Base-by-base conservation (phyloP, 1,140 invertebrate species). In the Akabosia matsudoensis region DNA sequence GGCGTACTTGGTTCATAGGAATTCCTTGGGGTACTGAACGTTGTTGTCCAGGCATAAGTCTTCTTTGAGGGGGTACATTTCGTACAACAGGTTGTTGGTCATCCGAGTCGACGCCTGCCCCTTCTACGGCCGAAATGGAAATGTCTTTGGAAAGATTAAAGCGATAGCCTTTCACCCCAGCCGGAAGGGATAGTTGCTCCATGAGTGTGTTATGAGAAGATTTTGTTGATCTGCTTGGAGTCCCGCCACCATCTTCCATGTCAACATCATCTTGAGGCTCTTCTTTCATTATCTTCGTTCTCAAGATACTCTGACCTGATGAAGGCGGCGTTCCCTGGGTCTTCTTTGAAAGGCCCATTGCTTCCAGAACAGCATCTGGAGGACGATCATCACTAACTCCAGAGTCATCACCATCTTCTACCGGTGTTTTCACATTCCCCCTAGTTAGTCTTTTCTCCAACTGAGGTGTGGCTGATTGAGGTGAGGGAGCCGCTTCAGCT, bases 81-180 rank as follows among this genome's bases (percentile, higher is more conserved):
- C 61, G 10, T 31, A 1, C 10, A 7, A 30, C 3, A 13, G 3
- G 7, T 67, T 67, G 1, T 30, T 67, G 26, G 24, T 67, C 61
- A 61, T 67, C 7, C 10, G 4, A 7, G 30, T 67, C 61, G 26
- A 70, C 74, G 26, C 74, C 76, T 14, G 14, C 61, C 3, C 61
- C 61, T 13, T 67, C 61, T 26, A 81, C 74, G 1, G 80, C 78
- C 1, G 80, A 81, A 18, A 81, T 81, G n/a, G 80, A 81, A 79
- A 81, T 81, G 52, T 74, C 80, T 51, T 79, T 81, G 33, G 78
- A 78, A 64, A 81, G 76, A 70, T 81, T 81, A 33, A 81, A 81
- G 18, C 80, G 78, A 70, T 77, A 75, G 14, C 80, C 80, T 13
- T 81, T 79, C 7, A 75, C 73, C 34, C 73, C 70, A 16, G 76